phyloP scores from a whole-genome alignment of 2,113 vertebrate species.

The Mormyrus iriodes region DNA sequence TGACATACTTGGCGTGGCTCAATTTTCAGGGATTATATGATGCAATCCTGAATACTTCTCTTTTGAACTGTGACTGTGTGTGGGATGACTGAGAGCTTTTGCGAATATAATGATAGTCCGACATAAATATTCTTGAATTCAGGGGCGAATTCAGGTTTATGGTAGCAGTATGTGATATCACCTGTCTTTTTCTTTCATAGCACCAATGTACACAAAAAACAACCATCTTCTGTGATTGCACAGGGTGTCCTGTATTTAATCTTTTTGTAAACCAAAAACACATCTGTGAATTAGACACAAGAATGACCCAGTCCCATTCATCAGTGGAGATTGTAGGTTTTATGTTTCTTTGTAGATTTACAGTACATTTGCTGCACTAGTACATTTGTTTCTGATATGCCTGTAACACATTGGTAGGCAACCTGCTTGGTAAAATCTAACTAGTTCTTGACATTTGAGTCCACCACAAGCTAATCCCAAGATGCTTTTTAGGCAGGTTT shows the following conservation, averaged over 20 bases:
- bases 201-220: too few species aligned
- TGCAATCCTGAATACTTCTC: not conserved
- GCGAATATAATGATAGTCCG: not conserved
- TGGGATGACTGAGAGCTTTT: not conserved
- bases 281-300: not conserved
- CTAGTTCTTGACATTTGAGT: not conserved
- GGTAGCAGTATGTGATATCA: not conserved
- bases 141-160: not conserved
- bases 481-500: not conserved
- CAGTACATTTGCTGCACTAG: too few species aligned
- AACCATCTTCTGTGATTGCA: not conserved
- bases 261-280: not conserved
- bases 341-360: not conserved
- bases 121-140: not conserved
- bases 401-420: not conserved
- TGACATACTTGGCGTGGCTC: too few species aligned
- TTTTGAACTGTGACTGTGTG: not conserved
- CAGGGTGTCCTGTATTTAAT: not conserved
- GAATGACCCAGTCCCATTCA: not conserved
- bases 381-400: not conserved
- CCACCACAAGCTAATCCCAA: not conserved
- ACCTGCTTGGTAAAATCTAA: not conserved
- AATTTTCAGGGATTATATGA: not conserved
- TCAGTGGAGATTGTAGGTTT: not conserved
- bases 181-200: not conserved